Evolutionary conservation across 2,113 vertebrate species (phyloP), one percentile per base, ranked within the genome.

Genomic region (Atherinomorus stipes): DNA sequence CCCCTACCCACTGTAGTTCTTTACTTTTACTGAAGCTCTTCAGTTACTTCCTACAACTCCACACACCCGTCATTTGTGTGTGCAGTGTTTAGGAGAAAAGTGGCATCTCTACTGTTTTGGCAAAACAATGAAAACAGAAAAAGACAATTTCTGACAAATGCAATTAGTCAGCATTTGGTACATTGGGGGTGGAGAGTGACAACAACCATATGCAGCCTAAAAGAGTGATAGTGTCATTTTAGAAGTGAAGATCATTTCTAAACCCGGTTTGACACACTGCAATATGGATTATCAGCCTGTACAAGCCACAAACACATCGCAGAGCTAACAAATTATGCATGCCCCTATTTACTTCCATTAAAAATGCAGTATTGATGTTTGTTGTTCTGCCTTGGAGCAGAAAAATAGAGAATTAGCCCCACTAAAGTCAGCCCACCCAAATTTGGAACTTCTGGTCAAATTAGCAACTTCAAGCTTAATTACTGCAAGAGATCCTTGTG

Each of bases 351-450:
- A 64, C 44, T 59, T 53, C 59, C 50, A 81, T 86, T 86, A 89
- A 86, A 85, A 76, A 86, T 86, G 74, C 81, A 86, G 64, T 85
- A 83, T 86, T 79, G 79, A 78, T 86, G 85, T 79, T 85, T 88
- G 56, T 85, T 86, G 77, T 64, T 72, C 21, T 62, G 78, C 89
- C 83, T 70, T 63, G 28, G 63, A 78, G 64, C 57, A 40, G 67
- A 78, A 89, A 84, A 64, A 51, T 37, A 57, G 45, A 78, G 75
- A 76, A 86, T 84, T 81, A 69, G 76, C 67, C 64, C 1, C 11
- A 58, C 65, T 73, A 66, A 76, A 45, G 7, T 75, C 67, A 34
- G 54, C 78, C 78, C 83, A 83, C 83, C 82, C 68, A 78, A 66
- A 70, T 71, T 34, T 70, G 51, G 50, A 84, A 82, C 72, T 85